These are phyloP conservation scores for Stigmatopora argus DNA, from an alignment of 2,113 vertebrate species.

Conservation along the genomic window DNA sequence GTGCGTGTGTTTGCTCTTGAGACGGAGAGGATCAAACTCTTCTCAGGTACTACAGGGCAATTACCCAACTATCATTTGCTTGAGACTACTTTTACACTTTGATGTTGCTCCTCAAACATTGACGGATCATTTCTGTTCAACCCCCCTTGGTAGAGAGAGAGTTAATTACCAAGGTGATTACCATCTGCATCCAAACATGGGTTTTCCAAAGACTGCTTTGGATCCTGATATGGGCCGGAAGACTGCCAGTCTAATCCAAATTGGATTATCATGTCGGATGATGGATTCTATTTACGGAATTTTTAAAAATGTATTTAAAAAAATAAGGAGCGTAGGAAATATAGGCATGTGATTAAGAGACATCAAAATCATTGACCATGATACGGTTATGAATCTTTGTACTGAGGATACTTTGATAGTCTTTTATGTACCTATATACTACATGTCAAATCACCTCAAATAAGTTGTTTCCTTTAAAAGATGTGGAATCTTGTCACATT, in stretches of 20 bases:
- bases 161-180: constrained; percentile 67
- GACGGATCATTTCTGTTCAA: constrained; percentile 49
- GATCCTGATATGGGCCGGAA: constrained; percentile 37
- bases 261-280: constrained; percentile 5
- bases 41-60: constrained; percentile 57
- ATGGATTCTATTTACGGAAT: neutral
- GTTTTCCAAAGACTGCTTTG: constrained; percentile 23
- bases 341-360: neutral
- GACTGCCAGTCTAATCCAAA: constrained; percentile 15
- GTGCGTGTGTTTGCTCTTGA: constrained; percentile 11
- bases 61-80: constrained; percentile 68
- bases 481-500: constrained; percentile 11
- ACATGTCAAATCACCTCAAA: neutral
- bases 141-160: constrained; percentile 44
- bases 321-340: neutral
- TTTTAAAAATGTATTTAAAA: neutral
- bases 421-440: neutral
- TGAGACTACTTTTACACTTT: constrained; percentile 60
- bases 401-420: no score
- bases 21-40: constrained; percentile 57
- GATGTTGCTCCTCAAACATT: constrained; percentile 67
- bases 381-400: no score
- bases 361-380: neutral
- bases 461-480: constrained; percentile 6
- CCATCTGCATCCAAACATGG: constrained; percentile 52